Conservation (phyloP, 2,888 invertebrate species). For the Nomada fucata region DNA sequence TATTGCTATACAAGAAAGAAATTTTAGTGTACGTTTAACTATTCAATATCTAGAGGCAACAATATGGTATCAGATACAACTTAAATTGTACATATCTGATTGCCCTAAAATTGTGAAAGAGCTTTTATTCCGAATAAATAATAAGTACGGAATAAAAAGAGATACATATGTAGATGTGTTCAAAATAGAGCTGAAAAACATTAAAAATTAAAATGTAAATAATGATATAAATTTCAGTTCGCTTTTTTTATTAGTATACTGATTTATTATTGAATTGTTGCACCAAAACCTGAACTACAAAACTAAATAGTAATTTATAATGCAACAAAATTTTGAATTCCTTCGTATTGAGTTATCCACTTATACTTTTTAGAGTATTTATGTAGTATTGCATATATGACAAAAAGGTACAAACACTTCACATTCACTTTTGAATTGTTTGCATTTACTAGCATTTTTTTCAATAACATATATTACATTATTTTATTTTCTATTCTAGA, state of each 20-base stretch:
- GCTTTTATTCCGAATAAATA: not conserved
- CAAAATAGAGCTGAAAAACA: not conserved
- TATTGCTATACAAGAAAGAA: not conserved
- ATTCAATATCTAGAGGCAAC: not conserved
- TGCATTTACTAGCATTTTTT: conserved; percentile 57
- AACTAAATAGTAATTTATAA: conserved; percentile 14
- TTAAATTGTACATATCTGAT: not conserved
- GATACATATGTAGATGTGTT: not conserved
- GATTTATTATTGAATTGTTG: conserved; percentile 25
- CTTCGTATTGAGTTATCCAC: not conserved
- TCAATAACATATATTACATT: not conserved
- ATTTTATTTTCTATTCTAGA: not conserved
- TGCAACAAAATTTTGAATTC: not conserved
- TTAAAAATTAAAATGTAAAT: conserved; percentile 29
- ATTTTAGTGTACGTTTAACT: conserved; percentile 3
- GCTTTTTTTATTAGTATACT: conserved; percentile 23
- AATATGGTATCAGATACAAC: not conserved
- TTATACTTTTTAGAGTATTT: not conserved
- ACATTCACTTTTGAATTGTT: conserved; percentile 14
- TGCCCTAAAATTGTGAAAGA: conserved; percentile 4
- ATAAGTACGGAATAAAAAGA: conserved; percentile 1
- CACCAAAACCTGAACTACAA: not conserved
- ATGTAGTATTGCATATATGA: conserved; percentile 16
- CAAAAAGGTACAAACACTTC: not conserved
- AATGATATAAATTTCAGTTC: conserved; percentile 29